Conservation (phyloP, 2,113 vertebrate species). For the Climacteris rufus region DNA sequence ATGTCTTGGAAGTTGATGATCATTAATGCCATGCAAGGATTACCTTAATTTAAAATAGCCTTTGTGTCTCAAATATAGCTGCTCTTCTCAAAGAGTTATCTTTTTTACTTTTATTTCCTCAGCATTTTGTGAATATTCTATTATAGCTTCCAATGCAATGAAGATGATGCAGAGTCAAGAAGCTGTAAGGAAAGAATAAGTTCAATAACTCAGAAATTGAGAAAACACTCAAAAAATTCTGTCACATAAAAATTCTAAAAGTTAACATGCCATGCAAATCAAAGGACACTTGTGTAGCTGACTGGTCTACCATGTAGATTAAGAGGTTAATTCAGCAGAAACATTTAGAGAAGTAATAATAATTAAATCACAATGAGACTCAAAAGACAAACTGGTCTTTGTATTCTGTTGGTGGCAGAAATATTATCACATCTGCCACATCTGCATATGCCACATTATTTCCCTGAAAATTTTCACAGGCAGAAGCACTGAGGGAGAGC, state of each 20-base stretch:
- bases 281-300: background rate
- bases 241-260: background rate
- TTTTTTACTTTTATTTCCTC: background rate
- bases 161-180: background rate
- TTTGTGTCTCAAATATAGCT: background rate
- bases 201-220: background rate
- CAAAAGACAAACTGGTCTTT: background rate
- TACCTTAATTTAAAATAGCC: background rate
- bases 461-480: background rate
- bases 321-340: background rate
- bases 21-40: background rate
- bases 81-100: background rate
- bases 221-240: background rate
- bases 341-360: background rate
- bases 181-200: background rate
- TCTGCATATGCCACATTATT: background rate
- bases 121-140: background rate
- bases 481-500: background rate
- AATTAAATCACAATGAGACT: background rate
- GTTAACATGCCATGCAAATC: background rate
- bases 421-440: background rate
- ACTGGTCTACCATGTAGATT: background rate
- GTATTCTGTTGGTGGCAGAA: background rate
- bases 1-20: background rate
- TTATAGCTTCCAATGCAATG: background rate